Base-by-base conservation (phyloP, 37 sponge, comb jelly and placozoan species). In the Beroe ovata region DNA sequence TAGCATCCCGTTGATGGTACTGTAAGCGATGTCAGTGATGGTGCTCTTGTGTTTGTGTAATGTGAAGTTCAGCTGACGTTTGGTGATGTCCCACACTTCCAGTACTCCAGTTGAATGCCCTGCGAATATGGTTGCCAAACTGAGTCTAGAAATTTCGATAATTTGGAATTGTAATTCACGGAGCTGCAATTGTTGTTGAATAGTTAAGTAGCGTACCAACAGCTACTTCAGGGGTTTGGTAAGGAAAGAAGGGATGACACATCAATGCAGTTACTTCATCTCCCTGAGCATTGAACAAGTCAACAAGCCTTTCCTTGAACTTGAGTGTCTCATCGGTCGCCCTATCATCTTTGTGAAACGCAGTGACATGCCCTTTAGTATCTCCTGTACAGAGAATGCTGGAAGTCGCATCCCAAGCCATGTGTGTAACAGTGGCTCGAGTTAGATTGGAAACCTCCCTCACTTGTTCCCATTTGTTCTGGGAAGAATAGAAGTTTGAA, bases 21-120 rank as follows among this genome's bases (percentile, higher is more conserved):
- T 66, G 69, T 66, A 66, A 30, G 69, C 69, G 16, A 66, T 26
- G 69, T 66, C 69, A 3, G 69, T 66, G 19, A 66, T 66, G 2
- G 69, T 66, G 14, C 32, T 66, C 25, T 4, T 33, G 36, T 66
- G 69, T 1, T 30, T 66, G 69, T 66, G 69, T 33, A 66, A 1
- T 0, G 69, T 32, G 69, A 66, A 34, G 16, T 18, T 66, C 35
- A 66, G 16, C 16, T 25, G 25, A 8, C 69, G 69, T 4, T 34
- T 11, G 29, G 14, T 14, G 69, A 66, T 29, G 30, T 66, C 69
- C 69, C 69, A 66, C 4, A 66, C 36, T 33, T 66, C 69, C 16
- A 66, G 35, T 4, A 66, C 69, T 18, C 69, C 69, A 33, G 25
- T 66, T 11, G 32, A 29, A 37, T 66, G 69, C 3, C 69, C 69